phyloP scores from a whole-genome alignment of 2,797 vertebrate genomes.

The Manis crassicaudata region DNA sequence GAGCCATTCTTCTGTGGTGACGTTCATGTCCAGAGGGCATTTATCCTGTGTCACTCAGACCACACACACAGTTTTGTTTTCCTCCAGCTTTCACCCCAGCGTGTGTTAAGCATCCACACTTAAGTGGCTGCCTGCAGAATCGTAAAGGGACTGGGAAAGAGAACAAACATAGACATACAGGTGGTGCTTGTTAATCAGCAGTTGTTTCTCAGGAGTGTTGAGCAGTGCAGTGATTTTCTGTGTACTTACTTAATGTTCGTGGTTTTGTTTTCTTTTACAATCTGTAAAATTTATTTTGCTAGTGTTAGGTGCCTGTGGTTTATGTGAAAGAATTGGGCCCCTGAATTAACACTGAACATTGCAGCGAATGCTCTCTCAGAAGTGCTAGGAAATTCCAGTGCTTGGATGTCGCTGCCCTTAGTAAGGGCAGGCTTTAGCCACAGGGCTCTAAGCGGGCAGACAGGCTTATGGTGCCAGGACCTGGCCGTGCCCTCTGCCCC shows the following conservation, averaged over 20 bases:
- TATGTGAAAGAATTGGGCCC: not conserved
- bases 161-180: conserved; percentile 48
- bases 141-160: not conserved
- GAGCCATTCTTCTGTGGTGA: not conserved
- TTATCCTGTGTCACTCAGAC: not conserved
- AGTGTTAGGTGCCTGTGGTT: not conserved
- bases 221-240: not conserved
- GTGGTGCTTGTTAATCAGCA: conserved; percentile 37
- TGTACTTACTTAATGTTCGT: not conserved
- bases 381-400: not conserved
- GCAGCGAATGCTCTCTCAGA: not conserved
- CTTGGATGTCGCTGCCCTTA: not conserved
- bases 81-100: not conserved
- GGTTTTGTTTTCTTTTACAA: conserved; percentile 9
- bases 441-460: not conserved
- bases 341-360: not conserved
- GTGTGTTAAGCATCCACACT: not conserved
- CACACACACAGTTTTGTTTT: not conserved
- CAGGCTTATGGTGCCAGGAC: not conserved
- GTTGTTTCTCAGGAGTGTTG: conserved; percentile 20
- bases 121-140: not conserved
- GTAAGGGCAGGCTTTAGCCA: not conserved
- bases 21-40: not conserved
- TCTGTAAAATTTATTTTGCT: not conserved
- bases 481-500: too few species aligned